Evolutionary conservation across 2,888 invertebrate genomes (phyloP).

Genomic region (Biston betularia): DNA sequence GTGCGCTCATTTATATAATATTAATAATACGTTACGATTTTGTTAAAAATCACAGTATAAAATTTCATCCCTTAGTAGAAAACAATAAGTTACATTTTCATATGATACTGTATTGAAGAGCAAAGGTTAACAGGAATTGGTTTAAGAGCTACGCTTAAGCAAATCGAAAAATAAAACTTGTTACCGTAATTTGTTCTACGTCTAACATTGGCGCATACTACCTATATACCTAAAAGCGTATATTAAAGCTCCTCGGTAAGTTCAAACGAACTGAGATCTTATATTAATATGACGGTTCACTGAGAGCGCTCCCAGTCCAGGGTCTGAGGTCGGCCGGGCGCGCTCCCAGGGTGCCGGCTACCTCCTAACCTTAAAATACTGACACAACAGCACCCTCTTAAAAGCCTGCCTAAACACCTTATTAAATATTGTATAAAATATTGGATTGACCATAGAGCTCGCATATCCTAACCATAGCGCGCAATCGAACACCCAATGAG

Average conservation of each 20-base stretch:
- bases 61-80: not conserved
- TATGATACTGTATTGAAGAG: not conserved
- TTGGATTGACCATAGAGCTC: constrained; percentile 97
- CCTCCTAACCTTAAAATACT: constrained; percentile 86
- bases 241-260: constrained; percentile 65
- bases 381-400: constrained; percentile 93
- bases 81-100: not conserved
- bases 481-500: constrained; percentile 93
- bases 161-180: not conserved
- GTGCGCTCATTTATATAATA: constrained; percentile 20
- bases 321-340: constrained; percentile 77
- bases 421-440: constrained; percentile 98
- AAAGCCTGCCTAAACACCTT: constrained; percentile 97
- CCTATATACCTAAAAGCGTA: constrained; percentile 60
- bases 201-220: constrained; percentile 47
- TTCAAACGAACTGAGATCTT: constrained; percentile 79
- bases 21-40: constrained; percentile 1
- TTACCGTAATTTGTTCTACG: constrained; percentile 13
- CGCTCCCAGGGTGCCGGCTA: constrained; percentile 85
- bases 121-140: not conserved
- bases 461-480: constrained; percentile 98
- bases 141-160: not conserved
- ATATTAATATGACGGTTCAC: constrained; percentile 76
- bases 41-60: not conserved
- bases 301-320: constrained; percentile 80